phyloP scores from a whole-genome alignment of 2,888 invertebrate species.

The Axea sp. region DNA sequence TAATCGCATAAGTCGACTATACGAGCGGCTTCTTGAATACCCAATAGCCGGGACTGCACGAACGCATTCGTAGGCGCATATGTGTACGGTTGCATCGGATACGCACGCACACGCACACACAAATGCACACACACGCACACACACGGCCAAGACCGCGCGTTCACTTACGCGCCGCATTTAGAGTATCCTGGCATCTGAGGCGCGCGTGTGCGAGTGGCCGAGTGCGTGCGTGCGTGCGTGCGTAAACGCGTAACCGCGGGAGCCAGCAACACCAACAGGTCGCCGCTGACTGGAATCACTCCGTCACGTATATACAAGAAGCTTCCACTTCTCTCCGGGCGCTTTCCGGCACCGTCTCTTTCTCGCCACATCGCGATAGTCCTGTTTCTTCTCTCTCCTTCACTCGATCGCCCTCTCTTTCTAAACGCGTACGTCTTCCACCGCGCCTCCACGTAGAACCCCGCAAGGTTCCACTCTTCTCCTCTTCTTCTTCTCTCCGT shows the following conservation, averaged over 20 bases:
- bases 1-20: slow-evolving; percentile 59
- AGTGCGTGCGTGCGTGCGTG: slow-evolving; percentile 54
- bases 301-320: slow-evolving; percentile 66
- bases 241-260: slow-evolving; percentile 72
- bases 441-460: slow-evolving; percentile 42
- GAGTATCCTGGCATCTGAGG: slow-evolving; percentile 44
- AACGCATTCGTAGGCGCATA: no score
- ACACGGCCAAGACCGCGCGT: slow-evolving; percentile 20
- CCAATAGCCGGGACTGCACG: slow-evolving; percentile 41
- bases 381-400: slow-evolving; percentile 38
- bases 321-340: slow-evolving; percentile 55
- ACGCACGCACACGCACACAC: not conserved
- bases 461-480: slow-evolving; percentile 19
- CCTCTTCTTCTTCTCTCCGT: slow-evolving; percentile 26
- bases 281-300: slow-evolving; percentile 72
- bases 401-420: slow-evolving; percentile 7
- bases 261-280: slow-evolving; percentile 73
- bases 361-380: slow-evolving; percentile 28
- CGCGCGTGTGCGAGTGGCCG: slow-evolving; percentile 44
- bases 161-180: slow-evolving; percentile 32
- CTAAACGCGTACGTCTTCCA: slow-evolving; percentile 33
- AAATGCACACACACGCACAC: slow-evolving; percentile 7
- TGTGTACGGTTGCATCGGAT: no score
- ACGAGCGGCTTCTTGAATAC: slow-evolving; percentile 59
- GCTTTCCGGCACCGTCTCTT: slow-evolving; percentile 32